Base-by-base conservation (phyloP, 2,797 vertebrate genomes). In the Myotis pilosus region DNA sequence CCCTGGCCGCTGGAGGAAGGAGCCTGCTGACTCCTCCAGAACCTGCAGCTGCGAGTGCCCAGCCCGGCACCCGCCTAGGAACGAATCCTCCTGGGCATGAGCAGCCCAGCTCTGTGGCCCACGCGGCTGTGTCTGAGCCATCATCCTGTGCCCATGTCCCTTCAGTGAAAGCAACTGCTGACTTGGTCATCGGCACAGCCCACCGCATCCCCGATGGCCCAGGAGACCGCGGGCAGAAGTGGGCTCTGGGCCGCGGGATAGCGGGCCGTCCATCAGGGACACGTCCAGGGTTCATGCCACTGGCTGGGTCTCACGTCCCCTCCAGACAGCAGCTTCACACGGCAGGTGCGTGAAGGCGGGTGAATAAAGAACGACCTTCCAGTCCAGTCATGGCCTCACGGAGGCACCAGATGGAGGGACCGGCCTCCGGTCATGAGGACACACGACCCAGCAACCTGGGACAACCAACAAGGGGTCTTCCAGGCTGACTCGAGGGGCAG, bases 61-160 rank as follows among this genome's bases (percentile, higher is more conserved):
- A 66, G 55, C 6, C 1, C 4, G 13, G 62, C 1, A 9, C 76
- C 64, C 28, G 6, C 28, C 30, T 11, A 3, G 33, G n/a, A 82
- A 53, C 47, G 55, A 47, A 28, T 6, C 11, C 0, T 8, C 83
- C 49, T 62, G 30, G 0, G 1, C 25, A 4, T 4, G 20, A 41
- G 51, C 5, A 17, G n/a, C 79, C 13, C 30, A 53, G 44, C 23
- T 36, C 83, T 6, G 16, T 19, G 62, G 53, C 44, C 62, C 1
- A 0, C 0, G 17, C 23, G 5, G 22, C 55, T n/a, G 1, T 4
- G 20, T 44, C 51, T 30, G 17, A 16, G 25, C 38, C 19, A 19
- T 33, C 4, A 9, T 20, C 4, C 16, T 78, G 15, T 64, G 30
- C 47, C 9, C 1, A 17, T 0, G 1, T 19, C 62, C 66, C 55